These are phyloP conservation scores for Drosophila emarginata DNA, from an alignment of 2,888 invertebrate species.

Conservation along the genomic window DNA sequence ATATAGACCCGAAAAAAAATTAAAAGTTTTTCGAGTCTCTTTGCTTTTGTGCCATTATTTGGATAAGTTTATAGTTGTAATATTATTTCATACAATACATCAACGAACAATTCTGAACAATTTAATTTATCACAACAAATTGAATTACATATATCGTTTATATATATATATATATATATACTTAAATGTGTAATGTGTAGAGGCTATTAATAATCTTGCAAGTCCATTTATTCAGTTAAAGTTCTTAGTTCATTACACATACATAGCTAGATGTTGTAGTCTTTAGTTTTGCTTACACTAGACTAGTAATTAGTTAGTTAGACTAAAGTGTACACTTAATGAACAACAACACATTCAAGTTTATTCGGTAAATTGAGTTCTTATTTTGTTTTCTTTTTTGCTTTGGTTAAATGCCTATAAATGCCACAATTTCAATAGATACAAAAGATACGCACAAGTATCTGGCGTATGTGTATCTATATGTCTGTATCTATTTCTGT, in stretches of 20 bases:
- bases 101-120: slow-evolving; percentile 42
- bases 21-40: neutral
- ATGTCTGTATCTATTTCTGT: slow-evolving; percentile 26
- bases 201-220: slow-evolving; percentile 39
- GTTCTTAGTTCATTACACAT: slow-evolving; percentile 27
- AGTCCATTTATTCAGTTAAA: slow-evolving; percentile 44
- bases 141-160: slow-evolving; percentile 33
- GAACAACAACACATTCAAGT: slow-evolving; percentile 45
- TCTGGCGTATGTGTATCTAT: slow-evolving; percentile 34
- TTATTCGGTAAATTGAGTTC: slow-evolving; percentile 13
- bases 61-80: neutral
- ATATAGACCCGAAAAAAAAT: neutral
- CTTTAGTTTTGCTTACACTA: slow-evolving; percentile 13
- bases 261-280: slow-evolving; percentile 19
- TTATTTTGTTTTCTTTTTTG: neutral
- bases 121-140: slow-evolving; percentile 67
- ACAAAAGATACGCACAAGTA: neutral
- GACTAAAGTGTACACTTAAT: slow-evolving; percentile 39
- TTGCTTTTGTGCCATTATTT: slow-evolving; percentile 23
- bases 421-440: slow-evolving; percentile 38
- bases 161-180: slow-evolving; percentile 25
- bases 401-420: slow-evolving; percentile 62
- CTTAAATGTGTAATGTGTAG: slow-evolving; percentile 22
- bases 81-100: slow-evolving; percentile 20
- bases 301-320: slow-evolving; percentile 13